A percentile compares a stretch with the other conserved stretches of the same genome.
Conservation (phyloP, 2,113 vertebrate species). For the Quiscalus mexicanus region DNA sequence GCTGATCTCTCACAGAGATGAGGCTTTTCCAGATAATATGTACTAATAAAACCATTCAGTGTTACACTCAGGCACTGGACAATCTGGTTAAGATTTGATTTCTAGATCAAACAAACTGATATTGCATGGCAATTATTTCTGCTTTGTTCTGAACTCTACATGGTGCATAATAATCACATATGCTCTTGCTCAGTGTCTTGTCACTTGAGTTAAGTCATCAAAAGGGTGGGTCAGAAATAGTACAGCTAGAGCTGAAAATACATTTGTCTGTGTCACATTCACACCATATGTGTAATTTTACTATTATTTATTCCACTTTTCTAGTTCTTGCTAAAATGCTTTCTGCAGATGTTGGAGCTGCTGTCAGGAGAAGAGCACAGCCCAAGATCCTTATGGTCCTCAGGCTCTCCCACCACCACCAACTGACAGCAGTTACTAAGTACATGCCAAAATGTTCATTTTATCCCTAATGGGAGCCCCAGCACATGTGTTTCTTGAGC, state of each 20-base stretch:
- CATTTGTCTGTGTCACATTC: conserved; percentile 5
- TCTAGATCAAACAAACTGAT: conserved; percentile 14
- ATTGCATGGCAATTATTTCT: not conserved
- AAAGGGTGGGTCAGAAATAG: not conserved
- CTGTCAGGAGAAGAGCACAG: not conserved
- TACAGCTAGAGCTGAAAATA: not conserved
- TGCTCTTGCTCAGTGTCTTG: not conserved
- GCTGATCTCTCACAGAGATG: not conserved
- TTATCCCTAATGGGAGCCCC: not conserved
- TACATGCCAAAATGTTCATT: not conserved
- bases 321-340: not conserved
- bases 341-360: conserved; percentile 12
- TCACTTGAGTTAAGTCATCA: conserved; percentile 2
- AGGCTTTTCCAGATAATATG: not conserved
- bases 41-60: not conserved
- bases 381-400: not conserved
- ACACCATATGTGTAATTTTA: conserved; percentile 2
- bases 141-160: conserved; percentile 32
- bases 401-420: not conserved
- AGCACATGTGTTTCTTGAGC: not conserved
- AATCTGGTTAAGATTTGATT: not conserved
- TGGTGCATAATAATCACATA: conserved; percentile 9
- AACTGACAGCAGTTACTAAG: not conserved
- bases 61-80: not conserved
- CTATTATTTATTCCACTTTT: conserved; percentile 1